Conservation (phyloP, 2,113 vertebrate species). For the Glareola pratincola region DNA sequence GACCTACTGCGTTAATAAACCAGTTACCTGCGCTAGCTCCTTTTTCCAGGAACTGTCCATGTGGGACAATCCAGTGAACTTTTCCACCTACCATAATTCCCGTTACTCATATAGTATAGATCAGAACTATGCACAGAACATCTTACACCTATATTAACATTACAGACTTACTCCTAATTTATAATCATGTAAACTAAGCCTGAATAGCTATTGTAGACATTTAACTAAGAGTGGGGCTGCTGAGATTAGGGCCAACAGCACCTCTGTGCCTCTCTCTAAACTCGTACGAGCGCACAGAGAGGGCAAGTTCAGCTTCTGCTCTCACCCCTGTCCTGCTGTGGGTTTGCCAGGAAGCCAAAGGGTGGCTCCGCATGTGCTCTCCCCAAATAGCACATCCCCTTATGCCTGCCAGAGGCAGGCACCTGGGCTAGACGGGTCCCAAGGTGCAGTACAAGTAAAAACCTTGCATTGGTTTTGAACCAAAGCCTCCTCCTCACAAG, state of each 20-base stretch:
- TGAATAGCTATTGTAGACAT: background rate
- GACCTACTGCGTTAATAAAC: background rate
- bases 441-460: background rate
- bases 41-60: background rate
- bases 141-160: background rate
- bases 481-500: background rate
- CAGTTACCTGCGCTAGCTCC: background rate
- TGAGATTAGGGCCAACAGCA: background rate
- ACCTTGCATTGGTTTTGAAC: background rate
- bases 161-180: background rate
- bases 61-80: background rate
- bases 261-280: background rate
- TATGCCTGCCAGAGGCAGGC: background rate
- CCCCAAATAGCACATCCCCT: background rate
- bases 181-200: background rate
- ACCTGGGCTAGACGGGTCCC: background rate
- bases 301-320: background rate
- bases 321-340: background rate
- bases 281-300: rapidly evolving
- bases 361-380: rapidly evolving
- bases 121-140: background rate
- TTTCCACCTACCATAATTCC: background rate
- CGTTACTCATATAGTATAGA: background rate
- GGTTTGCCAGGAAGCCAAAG: background rate
- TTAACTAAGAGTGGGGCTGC: background rate